Evolutionary conservation across 1,140 invertebrate species (phyloP), one percentile per base, ranked within the genome.

Genomic region (Macrostomum lignano): DNA sequence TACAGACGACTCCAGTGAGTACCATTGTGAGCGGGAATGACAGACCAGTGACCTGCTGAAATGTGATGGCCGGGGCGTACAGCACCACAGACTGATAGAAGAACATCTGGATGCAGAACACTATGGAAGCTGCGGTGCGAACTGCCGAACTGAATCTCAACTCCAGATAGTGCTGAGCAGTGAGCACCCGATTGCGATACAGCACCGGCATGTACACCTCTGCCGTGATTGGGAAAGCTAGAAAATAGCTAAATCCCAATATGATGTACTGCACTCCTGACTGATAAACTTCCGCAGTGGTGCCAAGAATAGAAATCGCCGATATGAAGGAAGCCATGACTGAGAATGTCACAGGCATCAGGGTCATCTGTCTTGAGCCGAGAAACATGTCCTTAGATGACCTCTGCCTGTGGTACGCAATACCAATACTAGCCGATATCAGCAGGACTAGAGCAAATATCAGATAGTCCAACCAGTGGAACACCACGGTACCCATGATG

Each of bases 1-100:
- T 73, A 45, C 74, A 77, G 3, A 74, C 70, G 1, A 69, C 51
- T 37, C 79, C 74, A 15, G 84, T 69, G 7, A 68, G 61, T 26
- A 81, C 45, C 36, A 86, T 74, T 5, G 75, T 71, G 31, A 63
- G 52, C 34, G 67, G 54, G 52, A 67, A 67, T 21, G 67, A 65
- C 22, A 78, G 50, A 7, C 70, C 71, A 1, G 73, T 76, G 15
- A 74, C 75, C 68, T 48, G 71, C 60, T 40, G 67, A 66, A 42
- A 35, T 28, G 26, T 17, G 9, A 28, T 14, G 5, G 26, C 26
- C 15, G 26, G n/a, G 26, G 26, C 26, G 19, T 28, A 28, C 3
- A 28, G 9, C 3, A 28, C 26, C 15, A 28, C 26, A 28, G 26
- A 28, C 15, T 15, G 15, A 28, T 28, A 28, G 9, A 28, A 28